Evolutionary conservation across 2,888 invertebrate genomes (phyloP).

Genomic region (Osedax frankpressi): DNA sequence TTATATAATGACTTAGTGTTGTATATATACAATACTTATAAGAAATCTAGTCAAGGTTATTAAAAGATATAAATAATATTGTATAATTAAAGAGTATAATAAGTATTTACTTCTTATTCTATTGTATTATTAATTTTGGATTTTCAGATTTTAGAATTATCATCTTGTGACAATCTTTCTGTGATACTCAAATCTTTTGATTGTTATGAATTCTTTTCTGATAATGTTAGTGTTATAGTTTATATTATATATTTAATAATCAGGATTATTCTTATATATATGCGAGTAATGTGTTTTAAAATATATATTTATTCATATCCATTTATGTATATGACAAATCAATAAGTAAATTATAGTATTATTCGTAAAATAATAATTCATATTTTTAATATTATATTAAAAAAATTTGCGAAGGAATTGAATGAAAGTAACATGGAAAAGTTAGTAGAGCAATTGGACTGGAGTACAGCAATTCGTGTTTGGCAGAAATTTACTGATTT

Average conservation of each 20-base stretch:
- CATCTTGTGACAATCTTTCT: slow-evolving; percentile 42
- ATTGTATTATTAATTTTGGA: not conserved
- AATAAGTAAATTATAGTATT: too few species aligned
- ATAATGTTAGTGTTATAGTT: not conserved
- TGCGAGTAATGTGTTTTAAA: too few species aligned
- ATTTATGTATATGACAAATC: too few species aligned
- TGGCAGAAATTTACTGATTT: not conserved
- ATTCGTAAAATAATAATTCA: too few species aligned
- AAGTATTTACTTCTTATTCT: not conserved
- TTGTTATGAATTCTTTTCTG: slow-evolving; percentile 32
- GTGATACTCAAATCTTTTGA: slow-evolving; percentile 35
- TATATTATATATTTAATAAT: not conserved
- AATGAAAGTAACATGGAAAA: not conserved
- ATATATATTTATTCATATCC: too few species aligned
- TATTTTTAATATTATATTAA: slow-evolving; percentile 4
- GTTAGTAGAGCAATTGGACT: not conserved
- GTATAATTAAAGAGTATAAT: not conserved
- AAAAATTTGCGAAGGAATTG: slow-evolving; percentile 13
- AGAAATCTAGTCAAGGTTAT: not conserved
- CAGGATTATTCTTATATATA: not conserved
- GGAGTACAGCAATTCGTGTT: not conserved
- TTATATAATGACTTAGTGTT: too few species aligned
- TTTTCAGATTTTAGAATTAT: slow-evolving; percentile 39
- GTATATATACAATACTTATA: not conserved
- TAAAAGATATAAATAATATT: not conserved